phyloP scores from a whole-genome alignment of 2,113 vertebrate genomes.

The Progne subis region DNA sequence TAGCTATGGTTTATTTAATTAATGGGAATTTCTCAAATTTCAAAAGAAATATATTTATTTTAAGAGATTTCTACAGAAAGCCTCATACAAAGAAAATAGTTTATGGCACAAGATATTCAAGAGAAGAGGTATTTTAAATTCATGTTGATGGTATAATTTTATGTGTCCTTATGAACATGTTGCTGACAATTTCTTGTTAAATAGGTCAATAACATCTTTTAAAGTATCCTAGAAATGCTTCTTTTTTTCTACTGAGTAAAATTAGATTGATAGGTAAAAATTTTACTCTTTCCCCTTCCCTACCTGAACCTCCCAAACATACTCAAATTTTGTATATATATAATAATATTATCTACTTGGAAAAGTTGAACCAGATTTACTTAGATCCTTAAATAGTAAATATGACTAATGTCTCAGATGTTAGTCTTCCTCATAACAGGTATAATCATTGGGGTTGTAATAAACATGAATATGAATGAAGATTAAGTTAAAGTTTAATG shows the following conservation, averaged over 20 bases:
- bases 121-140: not conserved
- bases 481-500: not conserved
- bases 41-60: not conserved
- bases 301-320: rapidly evolving
- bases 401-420: not conserved
- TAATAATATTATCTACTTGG: not conserved
- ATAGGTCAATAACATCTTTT: not conserved
- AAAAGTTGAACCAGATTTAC: not conserved
- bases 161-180: not conserved
- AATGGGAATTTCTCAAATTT: not conserved
- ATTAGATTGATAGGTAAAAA: not conserved
- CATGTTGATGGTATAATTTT: not conserved
- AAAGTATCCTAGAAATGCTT: not conserved
- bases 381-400: not conserved
- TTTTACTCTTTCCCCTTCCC: not conserved
- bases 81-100: not conserved
- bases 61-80: not conserved
- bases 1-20: not conserved
- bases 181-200: not conserved
- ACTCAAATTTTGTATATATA: not conserved
- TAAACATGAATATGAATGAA: not conserved
- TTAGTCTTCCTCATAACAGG: not conserved
- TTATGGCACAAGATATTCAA: not conserved
- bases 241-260: not conserved
- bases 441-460: not conserved